Percentiles rank a stretch among this genome's conserved stretches.
phyloP scores from a whole-genome alignment of 2,888 invertebrate species.

The Scaptomyza cyrtandrae region DNA sequence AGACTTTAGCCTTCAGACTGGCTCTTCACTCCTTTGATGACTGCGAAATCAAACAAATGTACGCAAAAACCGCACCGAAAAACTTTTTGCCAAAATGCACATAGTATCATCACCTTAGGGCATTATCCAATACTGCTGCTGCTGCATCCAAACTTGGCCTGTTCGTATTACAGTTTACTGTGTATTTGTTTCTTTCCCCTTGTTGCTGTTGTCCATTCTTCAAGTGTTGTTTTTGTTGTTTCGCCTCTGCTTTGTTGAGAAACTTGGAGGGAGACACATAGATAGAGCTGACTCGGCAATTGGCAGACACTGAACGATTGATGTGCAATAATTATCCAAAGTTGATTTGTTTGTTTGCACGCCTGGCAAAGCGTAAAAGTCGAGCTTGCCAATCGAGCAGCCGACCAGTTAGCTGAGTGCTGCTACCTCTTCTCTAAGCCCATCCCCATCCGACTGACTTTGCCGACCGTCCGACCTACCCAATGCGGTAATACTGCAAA shows the following conservation, averaged over 20 bases:
- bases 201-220: not conserved
- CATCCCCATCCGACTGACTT: not conserved
- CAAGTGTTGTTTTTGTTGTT: not conserved
- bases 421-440: not conserved
- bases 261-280: constrained; percentile 23
- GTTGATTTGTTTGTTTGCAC: constrained; percentile 82
- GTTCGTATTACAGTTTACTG: not conserved
- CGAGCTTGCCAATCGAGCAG: constrained; percentile 72
- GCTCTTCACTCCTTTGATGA: constrained; percentile 49
- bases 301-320: constrained; percentile 73
- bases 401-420: constrained; percentile 18
- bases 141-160: constrained; percentile 2
- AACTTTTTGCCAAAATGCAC: constrained; percentile 70
- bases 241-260: constrained; percentile 59
- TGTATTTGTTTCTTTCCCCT: not conserved
- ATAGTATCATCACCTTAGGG: constrained; percentile 59
- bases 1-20: constrained; percentile 8
- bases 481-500: constrained; percentile 65
- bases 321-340: constrained; percentile 83
- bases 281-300: constrained; percentile 52
- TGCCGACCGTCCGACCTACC: not conserved
- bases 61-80: constrained; percentile 72
- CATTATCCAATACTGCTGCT: constrained; percentile 30
- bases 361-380: constrained; percentile 74
- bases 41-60: constrained; percentile 78